Evolutionary conservation across 2,113 vertebrate genomes (phyloP).

Genomic region (Cricetomys ansorgei): DNA sequence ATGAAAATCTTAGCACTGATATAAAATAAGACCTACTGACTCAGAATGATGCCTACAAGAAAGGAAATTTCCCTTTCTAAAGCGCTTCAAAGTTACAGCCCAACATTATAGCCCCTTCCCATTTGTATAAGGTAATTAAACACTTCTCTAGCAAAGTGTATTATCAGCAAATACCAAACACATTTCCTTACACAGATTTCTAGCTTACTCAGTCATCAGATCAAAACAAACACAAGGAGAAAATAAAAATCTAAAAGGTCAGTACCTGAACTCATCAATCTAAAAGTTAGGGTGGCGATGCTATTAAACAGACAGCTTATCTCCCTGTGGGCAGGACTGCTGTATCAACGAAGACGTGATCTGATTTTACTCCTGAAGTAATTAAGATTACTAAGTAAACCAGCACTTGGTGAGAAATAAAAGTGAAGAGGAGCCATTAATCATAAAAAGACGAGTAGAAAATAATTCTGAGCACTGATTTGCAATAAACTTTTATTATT

Average conservation of each 20-base stretch:
- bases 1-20: neutral
- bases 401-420: neutral
- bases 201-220: neutral
- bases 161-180: neutral
- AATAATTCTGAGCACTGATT: neutral
- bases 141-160: neutral
- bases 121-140: neutral
- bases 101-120: neutral
- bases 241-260: neutral
- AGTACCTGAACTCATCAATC: neutral
- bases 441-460: neutral
- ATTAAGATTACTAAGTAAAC: conserved; percentile 6
- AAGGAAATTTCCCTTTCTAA: neutral
- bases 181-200: neutral
- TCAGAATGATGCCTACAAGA: neutral
- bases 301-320: neutral
- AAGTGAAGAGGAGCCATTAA: neutral
- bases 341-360: conserved; percentile 2
- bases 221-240: neutral
- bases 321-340: neutral
- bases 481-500: conserved; percentile 15
- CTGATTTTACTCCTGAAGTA: neutral
- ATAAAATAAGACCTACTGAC: neutral
- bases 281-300: neutral
- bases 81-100: neutral